phyloP scores from a whole-genome alignment of 2,888 invertebrate genomes.

The Nomada goodeniana region DNA sequence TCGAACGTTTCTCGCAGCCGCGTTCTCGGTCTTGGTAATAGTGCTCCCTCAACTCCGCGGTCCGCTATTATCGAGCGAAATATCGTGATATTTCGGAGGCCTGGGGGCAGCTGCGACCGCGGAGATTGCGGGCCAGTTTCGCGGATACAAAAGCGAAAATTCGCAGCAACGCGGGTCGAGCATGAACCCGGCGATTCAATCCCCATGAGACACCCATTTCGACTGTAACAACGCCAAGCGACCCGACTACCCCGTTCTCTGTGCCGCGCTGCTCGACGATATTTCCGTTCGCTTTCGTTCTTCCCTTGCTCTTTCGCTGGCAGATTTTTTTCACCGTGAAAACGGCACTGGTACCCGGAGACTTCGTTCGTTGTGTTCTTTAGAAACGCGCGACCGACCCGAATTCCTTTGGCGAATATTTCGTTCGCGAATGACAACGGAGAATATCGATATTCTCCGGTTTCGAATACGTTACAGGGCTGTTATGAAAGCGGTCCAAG shows the following conservation, averaged over 20 bases:
- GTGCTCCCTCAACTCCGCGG: constrained; percentile 19
- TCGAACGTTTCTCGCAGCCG: constrained; percentile 25
- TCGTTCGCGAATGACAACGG: no score
- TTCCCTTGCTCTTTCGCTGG: no score
- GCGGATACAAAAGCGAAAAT: constrained; percentile 54
- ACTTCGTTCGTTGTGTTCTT: not conserved
- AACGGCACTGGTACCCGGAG: no score
- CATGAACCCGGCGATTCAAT: constrained; percentile 37
- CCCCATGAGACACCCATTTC: constrained; percentile 49
- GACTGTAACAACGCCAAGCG: constrained; percentile 37
- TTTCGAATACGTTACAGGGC: no score
- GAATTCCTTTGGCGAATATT: no score
- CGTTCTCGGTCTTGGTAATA: not conserved
- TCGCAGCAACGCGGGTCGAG: constrained; percentile 34
- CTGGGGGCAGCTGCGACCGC: constrained; percentile 50
- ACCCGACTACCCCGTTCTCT: constrained; percentile 8
- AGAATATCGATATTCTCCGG: no score
- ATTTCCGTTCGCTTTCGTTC: not conserved
- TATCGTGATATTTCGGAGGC: constrained; percentile 62
- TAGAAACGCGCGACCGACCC: no score
- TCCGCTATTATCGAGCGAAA: constrained; percentile 51
- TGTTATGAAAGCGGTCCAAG: not conserved
- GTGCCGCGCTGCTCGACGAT: not conserved
- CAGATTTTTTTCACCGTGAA: no score
- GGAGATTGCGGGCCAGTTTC: constrained; percentile 56